Evolutionary conservation across 1,140 invertebrate genomes (phyloP), one percentile per base, ranked within the genome.

Genomic region (Aphelinus certus): DNA sequence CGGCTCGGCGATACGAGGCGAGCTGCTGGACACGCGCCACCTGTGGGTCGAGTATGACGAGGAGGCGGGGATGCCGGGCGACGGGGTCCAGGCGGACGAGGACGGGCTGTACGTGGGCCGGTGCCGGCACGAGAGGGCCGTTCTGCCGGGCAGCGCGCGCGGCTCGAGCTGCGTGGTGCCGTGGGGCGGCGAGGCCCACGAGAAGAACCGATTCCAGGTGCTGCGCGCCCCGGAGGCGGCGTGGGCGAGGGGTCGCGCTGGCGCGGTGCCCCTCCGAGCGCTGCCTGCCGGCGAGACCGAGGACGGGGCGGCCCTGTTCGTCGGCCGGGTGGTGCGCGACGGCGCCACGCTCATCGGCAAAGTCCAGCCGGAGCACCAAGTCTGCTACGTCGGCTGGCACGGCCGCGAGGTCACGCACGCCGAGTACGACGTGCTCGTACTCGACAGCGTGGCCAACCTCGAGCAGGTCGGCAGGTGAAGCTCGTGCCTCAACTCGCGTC

Each of bases 201-300:
- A 83, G 26, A 82, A 82, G 65, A 77, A 76, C 46, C 75, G 78
- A 26, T 85, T 84, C 75, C 83, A 85, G 77, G 76, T 85, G 67
- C 76, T 84, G 5, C 83, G 83, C 5, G 79, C 73, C 7, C 76
- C 76, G 56, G 71, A 81, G 2, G 74, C 83, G 9, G 77, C 70
- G 46, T 85, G 83, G 83, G 72, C 82, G 1, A 81, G 81, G 62
- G 81, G 81, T 0, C 82, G 74, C 67, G 9, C 79, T 1, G 84
- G 84, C 10, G 80, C 77, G 60, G 78, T 85, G 57, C 83, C 84
- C 2, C 64, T 84, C n/a, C 73, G 81, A 7, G 84, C 84, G 2
- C 69, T 85, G 71, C 82, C 82, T 47, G 83, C 78, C 2, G 83
- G 84, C 3, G 82, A 83, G 73, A 82, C 83, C 3, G 83, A 85